Conservation (phyloP, 2,797 vertebrate genomes). For the Sphenodon punctatus region DNA sequence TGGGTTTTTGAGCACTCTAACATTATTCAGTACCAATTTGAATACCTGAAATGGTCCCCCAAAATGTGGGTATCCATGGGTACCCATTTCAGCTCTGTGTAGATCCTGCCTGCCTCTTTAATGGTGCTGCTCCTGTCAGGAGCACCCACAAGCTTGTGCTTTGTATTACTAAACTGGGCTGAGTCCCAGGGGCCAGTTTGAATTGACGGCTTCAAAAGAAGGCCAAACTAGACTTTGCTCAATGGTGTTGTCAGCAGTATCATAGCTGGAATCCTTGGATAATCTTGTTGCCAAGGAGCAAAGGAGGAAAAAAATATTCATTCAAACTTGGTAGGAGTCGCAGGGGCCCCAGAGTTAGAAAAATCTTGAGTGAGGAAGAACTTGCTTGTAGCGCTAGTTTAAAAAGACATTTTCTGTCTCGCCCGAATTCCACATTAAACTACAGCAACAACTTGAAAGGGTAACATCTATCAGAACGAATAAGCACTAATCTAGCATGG, state of each 20-base stretch:
- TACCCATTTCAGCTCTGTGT: too few species aligned
- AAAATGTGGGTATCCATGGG: too few species aligned
- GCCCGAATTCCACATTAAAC: conserved; percentile 9
- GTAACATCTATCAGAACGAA: conserved; percentile 48
- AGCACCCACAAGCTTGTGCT: too few species aligned
- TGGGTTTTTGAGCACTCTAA: too few species aligned
- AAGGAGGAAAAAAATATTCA: background rate
- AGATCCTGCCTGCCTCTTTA: too few species aligned
- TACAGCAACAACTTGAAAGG: conserved; percentile 43
- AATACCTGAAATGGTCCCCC: too few species aligned
- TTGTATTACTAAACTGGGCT: background rate
- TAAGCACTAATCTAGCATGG: conserved; percentile 1
- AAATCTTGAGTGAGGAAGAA: accelerated
- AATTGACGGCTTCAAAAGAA: accelerated
- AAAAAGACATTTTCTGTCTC: background rate
- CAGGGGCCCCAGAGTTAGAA: background rate
- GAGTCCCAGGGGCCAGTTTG: background rate
- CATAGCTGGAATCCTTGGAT: background rate
- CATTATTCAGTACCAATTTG: too few species aligned
- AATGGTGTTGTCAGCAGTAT: accelerated
- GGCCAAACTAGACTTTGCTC: background rate
- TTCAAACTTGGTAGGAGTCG: background rate
- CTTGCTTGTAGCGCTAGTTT: background rate
- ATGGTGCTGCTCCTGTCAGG: too few species aligned
- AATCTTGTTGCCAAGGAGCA: background rate